Evolutionary conservation across 2,113 vertebrate species (phyloP).

Genomic region (Ageneiosus marmoratus): DNA sequence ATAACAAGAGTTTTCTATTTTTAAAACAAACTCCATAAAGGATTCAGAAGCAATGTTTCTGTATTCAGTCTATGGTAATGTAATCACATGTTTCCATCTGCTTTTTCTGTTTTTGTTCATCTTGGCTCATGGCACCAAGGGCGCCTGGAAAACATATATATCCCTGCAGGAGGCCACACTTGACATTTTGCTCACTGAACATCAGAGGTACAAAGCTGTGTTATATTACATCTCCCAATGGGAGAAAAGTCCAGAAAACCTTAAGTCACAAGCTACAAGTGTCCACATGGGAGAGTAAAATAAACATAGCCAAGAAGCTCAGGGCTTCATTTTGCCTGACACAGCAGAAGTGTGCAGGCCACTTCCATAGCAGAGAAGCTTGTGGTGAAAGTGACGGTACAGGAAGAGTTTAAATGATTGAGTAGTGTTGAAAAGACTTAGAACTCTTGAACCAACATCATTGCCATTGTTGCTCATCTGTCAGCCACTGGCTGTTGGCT

Average conservation of each 20-base stretch:
- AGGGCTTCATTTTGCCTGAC: slow-evolving; percentile 61
- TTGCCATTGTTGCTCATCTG: slow-evolving; percentile 38
- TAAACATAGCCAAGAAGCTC: slow-evolving; percentile 47
- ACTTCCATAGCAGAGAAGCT: slow-evolving; percentile 23
- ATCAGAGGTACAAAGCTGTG: slow-evolving; percentile 16
- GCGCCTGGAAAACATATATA: slow-evolving; percentile 55
- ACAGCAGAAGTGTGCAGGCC: slow-evolving; percentile 48
- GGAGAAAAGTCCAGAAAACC: slow-evolving; percentile 62
- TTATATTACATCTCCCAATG: slow-evolving; percentile 58
- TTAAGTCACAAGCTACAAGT: slow-evolving; percentile 61
- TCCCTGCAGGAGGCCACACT: slow-evolving; percentile 53
- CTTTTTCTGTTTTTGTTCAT: slow-evolving; percentile 5
- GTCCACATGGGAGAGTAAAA: slow-evolving; percentile 53
- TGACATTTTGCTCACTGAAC: slow-evolving; percentile 52
- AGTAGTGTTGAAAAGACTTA: background rate
- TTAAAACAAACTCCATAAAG: background rate
- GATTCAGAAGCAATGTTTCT: slow-evolving; percentile 5
- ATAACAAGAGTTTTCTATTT: background rate
- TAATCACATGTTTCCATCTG: slow-evolving; percentile 17
- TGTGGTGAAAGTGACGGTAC: slow-evolving; percentile 24
- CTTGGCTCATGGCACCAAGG: background rate
- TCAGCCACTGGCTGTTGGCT: slow-evolving; percentile 18
- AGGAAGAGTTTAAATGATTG: slow-evolving; percentile 24
- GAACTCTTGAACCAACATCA: background rate
- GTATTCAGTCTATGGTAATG: slow-evolving; percentile 24